Base-by-base conservation (phyloP, 1,140 invertebrate species). In the Dendrolimus punctatus region DNA sequence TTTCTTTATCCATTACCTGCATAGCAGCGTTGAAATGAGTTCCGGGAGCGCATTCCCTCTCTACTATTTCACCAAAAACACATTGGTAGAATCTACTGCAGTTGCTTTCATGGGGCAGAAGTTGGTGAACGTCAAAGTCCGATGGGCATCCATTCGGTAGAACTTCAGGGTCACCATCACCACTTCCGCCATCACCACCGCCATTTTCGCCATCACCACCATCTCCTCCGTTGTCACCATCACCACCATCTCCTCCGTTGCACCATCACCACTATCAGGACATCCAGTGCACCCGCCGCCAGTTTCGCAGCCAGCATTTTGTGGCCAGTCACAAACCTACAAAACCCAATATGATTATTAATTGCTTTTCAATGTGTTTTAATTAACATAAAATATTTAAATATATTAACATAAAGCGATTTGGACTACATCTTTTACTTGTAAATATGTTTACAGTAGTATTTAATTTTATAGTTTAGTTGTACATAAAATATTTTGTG, bases 21-120 rank as follows among this genome's bases (percentile, higher is more conserved):
- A 52, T 37, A 5, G n/a, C 37, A 6, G 37, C 38, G 43, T 56
- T 50, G 48, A 56, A 56, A 39, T 56, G 43, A 6, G 49, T 49
- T 0, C 49, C 47, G 1, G 54, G 49, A 0, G 60, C 59, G 43
- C 76, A 79, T 2, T 46, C 10, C 37, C 55, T 61, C 8, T 57
- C 57, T 0, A 76, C 66, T 41, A 65, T 62, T 0, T 62, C 37
- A 39, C 74, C 76, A 37, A 61, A 58, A 4, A 60, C 56, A 43
- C 76, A 80, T 10, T 72, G 68, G 45, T 76, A 80, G 55, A 71
- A 80, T 40, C 63, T 70, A 8, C 53, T 50, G 51, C 74, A 77
- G n/a, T 74, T 60, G 0, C 53, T 66, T 44, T 76, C 65, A 23
- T 80, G 73, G 4, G 74, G 74, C 2, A 76, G 44, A 0, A 76